Conservation (phyloP, 1,140 invertebrate species). For the Leptinotarsa undecemlineata region DNA sequence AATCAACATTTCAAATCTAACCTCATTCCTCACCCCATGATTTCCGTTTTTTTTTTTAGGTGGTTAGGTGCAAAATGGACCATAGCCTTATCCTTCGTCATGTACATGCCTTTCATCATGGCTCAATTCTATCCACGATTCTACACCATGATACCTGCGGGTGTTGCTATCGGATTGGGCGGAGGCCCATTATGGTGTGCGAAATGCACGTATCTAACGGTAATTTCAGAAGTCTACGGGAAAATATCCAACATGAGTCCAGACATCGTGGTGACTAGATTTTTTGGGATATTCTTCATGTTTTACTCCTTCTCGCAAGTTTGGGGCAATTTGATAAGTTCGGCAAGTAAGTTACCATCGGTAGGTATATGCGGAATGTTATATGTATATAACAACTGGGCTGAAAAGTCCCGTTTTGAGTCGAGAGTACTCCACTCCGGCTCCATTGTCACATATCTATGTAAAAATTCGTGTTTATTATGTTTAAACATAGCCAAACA, state of each 20-base stretch:
- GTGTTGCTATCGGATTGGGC: slow-evolving; percentile 81
- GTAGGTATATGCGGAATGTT: no score
- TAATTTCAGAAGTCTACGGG: slow-evolving; percentile 73
- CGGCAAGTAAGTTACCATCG: slow-evolving; percentile 63
- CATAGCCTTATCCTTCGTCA: slow-evolving; percentile 78
- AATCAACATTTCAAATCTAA: no score
- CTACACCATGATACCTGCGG: slow-evolving; percentile 84
- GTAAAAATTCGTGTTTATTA: no score
- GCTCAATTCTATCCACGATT: slow-evolving; percentile 85
- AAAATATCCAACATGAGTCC: slow-evolving; percentile 66
- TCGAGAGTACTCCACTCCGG: no score
- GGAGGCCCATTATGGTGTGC: slow-evolving; percentile 89
- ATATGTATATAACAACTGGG: no score
- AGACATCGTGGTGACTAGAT: slow-evolving; percentile 77
- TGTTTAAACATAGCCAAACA: no score
- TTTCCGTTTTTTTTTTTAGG: slow-evolving; percentile 57
- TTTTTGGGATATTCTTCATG: slow-evolving; percentile 92
- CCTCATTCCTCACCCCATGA: no score
- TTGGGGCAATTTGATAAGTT: slow-evolving; percentile 92
- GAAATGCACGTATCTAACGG: slow-evolving; percentile 86
- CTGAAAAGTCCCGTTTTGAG: no score
- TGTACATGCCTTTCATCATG: slow-evolving; percentile 86
- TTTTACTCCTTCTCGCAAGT: slow-evolving; percentile 92
- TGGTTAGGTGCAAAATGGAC: slow-evolving; percentile 87
- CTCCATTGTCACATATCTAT: no score